Evolutionary conservation across 2,113 vertebrate species (phyloP), one percentile per base, ranked within the genome.

Genomic region (Chaetodon auriga): DNA sequence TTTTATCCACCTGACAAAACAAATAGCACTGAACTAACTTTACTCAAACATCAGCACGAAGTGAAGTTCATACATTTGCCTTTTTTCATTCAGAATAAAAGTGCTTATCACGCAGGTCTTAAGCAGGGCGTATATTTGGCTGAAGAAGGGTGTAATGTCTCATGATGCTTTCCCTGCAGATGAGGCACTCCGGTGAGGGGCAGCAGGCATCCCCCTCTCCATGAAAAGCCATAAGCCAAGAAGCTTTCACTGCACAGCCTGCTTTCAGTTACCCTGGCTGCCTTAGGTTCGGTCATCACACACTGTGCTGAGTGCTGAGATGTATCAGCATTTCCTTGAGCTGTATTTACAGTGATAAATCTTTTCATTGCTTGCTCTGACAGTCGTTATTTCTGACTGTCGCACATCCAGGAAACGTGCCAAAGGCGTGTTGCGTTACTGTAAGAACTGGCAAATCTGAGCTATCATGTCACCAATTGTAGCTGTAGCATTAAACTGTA

Each of bases 241-340:
- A n/a, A 75, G 38, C 5, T 45, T n/a, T 63, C 38, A 19, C 60
- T 35, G 18, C 21, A 11, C 23, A 55, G 64, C 49, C 51, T 36
- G 55, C 19, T 53, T 25, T 51, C 2, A 21, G 25, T 41, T 43
- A 9, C n/a, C 75, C 45, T 64, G 58, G 49, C 30, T 45, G 7
- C 12, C 16, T 41, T 13, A 18, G 25, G 46, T 61, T 54, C 10
- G 54, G 13, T 16, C 49, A 19, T 55, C 55, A 65, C 62, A 68
- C 35, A 43, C 41, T 49, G 55, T 46, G 58, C 70, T n/a, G 66
- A 70, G 57, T 15, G 48, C 53, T 58, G 38, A 36, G 14, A 61
- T 21, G 54, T 41, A 63, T 60, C 30, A 78, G 23, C 23, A 18
- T 71, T 71, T n/a, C 51, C 55, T n/a, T 48, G 68, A 46, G 18